Conservation (phyloP, 2,888 invertebrate genomes). For the Coleophora flavipennella region DNA sequence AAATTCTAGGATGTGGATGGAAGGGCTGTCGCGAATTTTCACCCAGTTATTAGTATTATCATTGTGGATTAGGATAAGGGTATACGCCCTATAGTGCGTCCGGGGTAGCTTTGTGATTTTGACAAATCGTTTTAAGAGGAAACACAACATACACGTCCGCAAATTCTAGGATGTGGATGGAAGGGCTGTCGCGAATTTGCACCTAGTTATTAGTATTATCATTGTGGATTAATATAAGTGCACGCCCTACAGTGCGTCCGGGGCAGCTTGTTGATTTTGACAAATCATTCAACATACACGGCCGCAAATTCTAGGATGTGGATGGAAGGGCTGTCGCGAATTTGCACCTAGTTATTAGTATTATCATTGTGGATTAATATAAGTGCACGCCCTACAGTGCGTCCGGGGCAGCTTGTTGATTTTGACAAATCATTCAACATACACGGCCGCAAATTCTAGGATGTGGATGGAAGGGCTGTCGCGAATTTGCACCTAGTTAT, state of each 20-base stretch:
- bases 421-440: slow-evolving; percentile 5
- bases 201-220: no score
- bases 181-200: no score
- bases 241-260: no score
- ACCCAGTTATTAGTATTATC: no score
- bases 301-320: background rate
- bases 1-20: slow-evolving; percentile 1
- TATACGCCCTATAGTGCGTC: background rate
- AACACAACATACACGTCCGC: no score
- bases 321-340: slow-evolving; percentile 7
- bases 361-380: background rate
- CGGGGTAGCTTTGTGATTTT: background rate
- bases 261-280: no score
- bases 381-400: background rate
- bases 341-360: no score
- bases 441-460: background rate
- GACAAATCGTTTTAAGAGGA: no score
- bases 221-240: no score
- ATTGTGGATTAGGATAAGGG: background rate
- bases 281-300: slow-evolving; percentile 4
- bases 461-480: slow-evolving; percentile 5
- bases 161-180: no score
- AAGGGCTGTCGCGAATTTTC: slow-evolving; percentile 4
- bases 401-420: background rate
- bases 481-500: background rate